Conservation (phyloP, 2,888 invertebrate genomes). For the Plagodis pulveraria region DNA sequence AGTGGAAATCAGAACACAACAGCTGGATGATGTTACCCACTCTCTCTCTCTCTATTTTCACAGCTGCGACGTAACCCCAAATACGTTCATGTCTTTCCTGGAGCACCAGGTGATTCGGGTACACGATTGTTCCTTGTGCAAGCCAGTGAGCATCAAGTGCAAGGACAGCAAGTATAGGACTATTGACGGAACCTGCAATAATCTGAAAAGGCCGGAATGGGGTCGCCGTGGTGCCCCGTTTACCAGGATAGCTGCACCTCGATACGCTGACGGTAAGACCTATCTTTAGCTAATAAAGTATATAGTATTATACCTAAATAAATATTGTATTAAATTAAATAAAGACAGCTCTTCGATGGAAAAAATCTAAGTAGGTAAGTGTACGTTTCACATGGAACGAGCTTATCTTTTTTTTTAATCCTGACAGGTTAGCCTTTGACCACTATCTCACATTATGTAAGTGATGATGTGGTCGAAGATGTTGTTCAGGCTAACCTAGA, state of each 20-base stretch:
- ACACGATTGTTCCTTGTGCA: conserved; percentile 58
- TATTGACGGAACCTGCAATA: conserved; percentile 93
- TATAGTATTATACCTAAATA: neutral
- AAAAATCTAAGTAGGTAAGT: too few species aligned
- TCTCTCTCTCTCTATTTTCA: neutral
- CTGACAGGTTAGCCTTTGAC: too few species aligned
- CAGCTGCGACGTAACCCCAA: conserved; percentile 70
- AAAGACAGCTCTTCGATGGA: too few species aligned
- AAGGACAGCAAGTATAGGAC: conserved; percentile 84
- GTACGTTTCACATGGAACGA: too few species aligned
- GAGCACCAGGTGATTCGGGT: conserved; percentile 65
- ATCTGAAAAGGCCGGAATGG: conserved; percentile 87
- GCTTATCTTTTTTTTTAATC: too few species aligned
- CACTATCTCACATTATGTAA: too few species aligned
- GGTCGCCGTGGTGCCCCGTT: conserved; percentile 86
- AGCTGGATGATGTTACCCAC: too few species aligned
- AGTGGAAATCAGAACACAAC: too few species aligned
- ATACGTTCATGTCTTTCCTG: conserved; percentile 77
- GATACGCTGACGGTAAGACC: conserved; percentile 85
- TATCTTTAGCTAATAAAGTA: too few species aligned
- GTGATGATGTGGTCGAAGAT: too few species aligned
- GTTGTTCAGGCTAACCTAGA: too few species aligned
- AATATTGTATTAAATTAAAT: too few species aligned
- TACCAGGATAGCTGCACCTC: conserved; percentile 84
- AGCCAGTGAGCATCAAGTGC: conserved; percentile 57